Conservation (phyloP, 2,888 invertebrate genomes). For the Erebia ligea region DNA sequence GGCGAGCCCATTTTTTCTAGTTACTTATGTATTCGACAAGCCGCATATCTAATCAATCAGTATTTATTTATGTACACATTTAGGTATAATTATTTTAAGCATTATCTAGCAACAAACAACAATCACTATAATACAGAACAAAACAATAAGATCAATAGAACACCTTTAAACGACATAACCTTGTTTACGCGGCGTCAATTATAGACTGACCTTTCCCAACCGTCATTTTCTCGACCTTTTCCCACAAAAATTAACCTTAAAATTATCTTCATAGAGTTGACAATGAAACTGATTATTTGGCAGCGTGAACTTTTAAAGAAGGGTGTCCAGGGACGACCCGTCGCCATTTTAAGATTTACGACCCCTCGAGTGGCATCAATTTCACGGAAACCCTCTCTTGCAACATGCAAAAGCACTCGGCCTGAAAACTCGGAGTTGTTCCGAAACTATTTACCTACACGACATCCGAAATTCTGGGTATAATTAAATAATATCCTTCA, state of each 20-base stretch:
- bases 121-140: neutral
- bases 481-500: slow-evolving; percentile 52
- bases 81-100: no score
- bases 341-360: slow-evolving; percentile 69
- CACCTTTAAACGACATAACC: slow-evolving; percentile 19
- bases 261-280: slow-evolving; percentile 29
- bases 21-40: no score
- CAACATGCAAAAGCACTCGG: slow-evolving; percentile 75
- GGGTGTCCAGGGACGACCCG: slow-evolving; percentile 59
- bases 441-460: slow-evolving; percentile 46
- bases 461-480: slow-evolving; percentile 53
- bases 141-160: slow-evolving; percentile 11
- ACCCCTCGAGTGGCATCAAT: slow-evolving; percentile 60
- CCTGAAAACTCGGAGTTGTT: slow-evolving; percentile 60
- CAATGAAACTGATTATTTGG: slow-evolving; percentile 45
- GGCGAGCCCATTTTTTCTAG: no score
- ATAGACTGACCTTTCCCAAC: slow-evolving; percentile 27
- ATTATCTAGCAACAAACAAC: neutral
- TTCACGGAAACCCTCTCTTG: slow-evolving; percentile 66
- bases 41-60: no score
- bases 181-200: slow-evolving; percentile 27
- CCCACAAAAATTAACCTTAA: slow-evolving; percentile 14
- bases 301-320: slow-evolving; percentile 46
- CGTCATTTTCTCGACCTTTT: neutral
- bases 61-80: no score